Evolutionary conservation across 2,113 vertebrate genomes (phyloP).

Genomic region (Nothocercus nigrocapillus): DNA sequence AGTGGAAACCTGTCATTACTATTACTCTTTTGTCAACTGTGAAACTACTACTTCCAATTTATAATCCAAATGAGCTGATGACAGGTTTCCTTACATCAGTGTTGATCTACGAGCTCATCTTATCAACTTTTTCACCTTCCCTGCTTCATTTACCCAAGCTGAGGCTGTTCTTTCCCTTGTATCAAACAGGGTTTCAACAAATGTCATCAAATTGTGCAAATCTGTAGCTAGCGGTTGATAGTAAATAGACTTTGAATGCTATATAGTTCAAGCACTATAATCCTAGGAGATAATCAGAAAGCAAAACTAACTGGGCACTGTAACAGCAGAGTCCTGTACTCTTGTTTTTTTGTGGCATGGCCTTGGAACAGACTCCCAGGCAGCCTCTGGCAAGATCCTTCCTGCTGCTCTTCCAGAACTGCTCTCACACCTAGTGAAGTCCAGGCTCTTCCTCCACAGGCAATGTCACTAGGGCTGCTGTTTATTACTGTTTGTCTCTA

Average conservation of each 20-base stretch:
- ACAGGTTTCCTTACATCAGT: constrained; percentile 27
- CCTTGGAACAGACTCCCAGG: background rate
- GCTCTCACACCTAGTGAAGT: background rate
- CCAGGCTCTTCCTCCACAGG: background rate
- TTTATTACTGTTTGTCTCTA: background rate
- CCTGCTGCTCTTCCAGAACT: background rate
- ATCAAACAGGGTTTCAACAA: background rate
- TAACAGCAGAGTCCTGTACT: background rate
- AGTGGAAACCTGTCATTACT: constrained; percentile 13
- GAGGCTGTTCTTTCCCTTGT: background rate
- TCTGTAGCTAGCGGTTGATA: background rate
- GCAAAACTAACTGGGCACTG: background rate
- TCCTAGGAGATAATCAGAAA: background rate
- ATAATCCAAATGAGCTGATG: background rate
- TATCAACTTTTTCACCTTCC: background rate
- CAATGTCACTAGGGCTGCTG: background rate
- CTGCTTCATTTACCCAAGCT: constrained; percentile 1
- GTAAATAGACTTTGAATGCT: background rate
- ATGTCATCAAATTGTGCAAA: background rate
- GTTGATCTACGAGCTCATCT: constrained; percentile 39
- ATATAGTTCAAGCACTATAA: background rate
- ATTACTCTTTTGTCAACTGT: constrained; percentile 3
- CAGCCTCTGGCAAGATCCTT: background rate
- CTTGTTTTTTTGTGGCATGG: background rate
- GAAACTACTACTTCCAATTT: background rate